A percentile compares a stretch with the other conserved stretches of the same genome.
Evolutionary conservation across 2,113 vertebrate genomes (phyloP).

Genomic region (Oreochromis spilurus): DNA sequence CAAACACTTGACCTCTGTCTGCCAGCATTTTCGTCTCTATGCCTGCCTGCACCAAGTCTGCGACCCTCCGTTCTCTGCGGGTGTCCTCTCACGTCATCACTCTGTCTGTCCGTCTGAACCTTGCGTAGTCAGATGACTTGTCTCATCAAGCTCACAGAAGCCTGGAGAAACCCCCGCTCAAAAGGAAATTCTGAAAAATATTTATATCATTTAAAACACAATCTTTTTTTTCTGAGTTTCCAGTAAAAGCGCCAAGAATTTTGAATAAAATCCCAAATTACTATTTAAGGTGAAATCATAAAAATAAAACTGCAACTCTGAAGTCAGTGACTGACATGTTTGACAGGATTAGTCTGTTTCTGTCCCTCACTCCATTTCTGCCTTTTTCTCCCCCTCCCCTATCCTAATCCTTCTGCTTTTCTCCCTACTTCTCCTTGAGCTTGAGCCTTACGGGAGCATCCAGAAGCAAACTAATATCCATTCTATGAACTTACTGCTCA

Average conservation of each 20-base stretch:
- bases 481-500: slow-evolving; percentile 15
- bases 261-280: not conserved
- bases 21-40: not conserved
- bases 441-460: not conserved
- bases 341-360: not conserved
- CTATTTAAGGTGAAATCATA: not conserved
- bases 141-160: not conserved
- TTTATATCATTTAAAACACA: not conserved
- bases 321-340: not conserved
- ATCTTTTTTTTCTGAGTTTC: not conserved
- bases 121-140: not conserved
- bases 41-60: not conserved
- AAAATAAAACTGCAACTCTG: not conserved
- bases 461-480: slow-evolving; percentile 42
- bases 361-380: not conserved
- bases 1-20: slow-evolving; percentile 15
- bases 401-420: not conserved
- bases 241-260: not conserved
- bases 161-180: not conserved
- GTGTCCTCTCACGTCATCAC: slow-evolving; percentile 6
- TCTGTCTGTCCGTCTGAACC: not conserved
- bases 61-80: not conserved
- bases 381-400: not conserved
- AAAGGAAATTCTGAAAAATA: not conserved
- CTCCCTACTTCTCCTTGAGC: not conserved